Percentiles rank a stretch among this genome's conserved stretches.
These are phyloP conservation scores for Anoplolepis gracilipes DNA, from an alignment of 1,140 invertebrate species.

Conservation along the genomic window DNA sequence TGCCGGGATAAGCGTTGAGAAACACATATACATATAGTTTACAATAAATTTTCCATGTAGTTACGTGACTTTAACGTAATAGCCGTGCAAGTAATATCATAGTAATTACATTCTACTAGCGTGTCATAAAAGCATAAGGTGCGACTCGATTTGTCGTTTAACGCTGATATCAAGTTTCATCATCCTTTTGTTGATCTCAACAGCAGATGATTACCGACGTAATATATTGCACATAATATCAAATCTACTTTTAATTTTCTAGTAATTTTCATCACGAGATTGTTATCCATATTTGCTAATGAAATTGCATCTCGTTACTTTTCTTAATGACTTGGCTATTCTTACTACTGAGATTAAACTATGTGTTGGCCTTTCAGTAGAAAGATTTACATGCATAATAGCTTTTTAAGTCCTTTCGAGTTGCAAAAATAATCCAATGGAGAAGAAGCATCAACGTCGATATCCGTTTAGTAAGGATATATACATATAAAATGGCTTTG, in stretches of 20 bases:
- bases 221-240: slow-evolving; percentile 9
- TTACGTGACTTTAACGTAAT: slow-evolving; percentile 44
- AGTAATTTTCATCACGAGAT: neutral
- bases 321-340: slow-evolving; percentile 27
- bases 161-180: slow-evolving; percentile 7
- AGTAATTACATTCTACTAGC: slow-evolving; percentile 44
- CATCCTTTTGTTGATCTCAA: slow-evolving; percentile 9
- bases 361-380: neutral
- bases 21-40: slow-evolving; percentile 12
- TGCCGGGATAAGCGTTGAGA: slow-evolving; percentile 9
- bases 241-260: neutral
- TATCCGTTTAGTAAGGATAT: too few relatives aligned
- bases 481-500: neutral
- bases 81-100: slow-evolving; percentile 19
- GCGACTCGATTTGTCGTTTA: slow-evolving; percentile 37
- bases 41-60: slow-evolving; percentile 14
- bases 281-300: neutral
- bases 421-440: slow-evolving; percentile 16
- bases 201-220: neutral
- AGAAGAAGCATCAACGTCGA: neutral
- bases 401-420: neutral
- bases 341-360: neutral
- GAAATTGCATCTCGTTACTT: neutral
- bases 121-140: slow-evolving; percentile 21
- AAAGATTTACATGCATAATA: slow-evolving; percentile 25